Base-by-base conservation (phyloP, 1,140 invertebrate genomes). In the Drosophila orosa region DNA sequence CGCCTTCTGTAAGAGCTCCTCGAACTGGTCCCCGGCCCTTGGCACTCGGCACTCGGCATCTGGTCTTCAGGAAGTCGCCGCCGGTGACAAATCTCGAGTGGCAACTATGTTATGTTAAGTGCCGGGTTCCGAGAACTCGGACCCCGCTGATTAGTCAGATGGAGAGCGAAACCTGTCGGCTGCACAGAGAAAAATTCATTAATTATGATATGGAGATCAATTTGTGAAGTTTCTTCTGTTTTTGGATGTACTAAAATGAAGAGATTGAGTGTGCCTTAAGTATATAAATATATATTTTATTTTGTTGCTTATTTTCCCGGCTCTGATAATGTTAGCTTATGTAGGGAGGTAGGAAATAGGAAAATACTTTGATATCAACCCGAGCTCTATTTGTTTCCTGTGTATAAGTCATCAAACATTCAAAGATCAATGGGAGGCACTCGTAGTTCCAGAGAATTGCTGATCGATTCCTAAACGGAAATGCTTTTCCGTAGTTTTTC, bases 391-490 rank as follows among this genome's bases (percentile, higher is more conserved):
- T 52, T 52, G 19, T 52, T 33, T 52, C 3, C 29, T 8, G 50
- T 52, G 50, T 35, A 52, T 19, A 4, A 81, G 68, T 63, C 80
- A 60, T 45, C 24, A 31, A 19, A 61, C 44, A 55, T 65, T 17
- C 35, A 68, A 66, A 66, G 61, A 63, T 79, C 75, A 62, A 40
- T 15, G 60, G 35, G 25, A 24, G 55, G 10, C 17, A 40, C 55
- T 35, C 19, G 29, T 10, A 56, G 9, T 76, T 80, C 59, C 45
- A 27, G 37, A 12, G 68, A 78, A 85, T 35, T 37, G 44, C 6
- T 58, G 25, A 68, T 68, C 17, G 27, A 54, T 78, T 69, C 37
- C 74, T 62, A 79, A 86, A 87, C 83, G 82, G 82, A 86, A 86
- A 87, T 86, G 62, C 75, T 83, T 86, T 65, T 75, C 54, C 47